Conservation (phyloP, 1,140 invertebrate genomes). For the Pseudomyrmex concolor region DNA sequence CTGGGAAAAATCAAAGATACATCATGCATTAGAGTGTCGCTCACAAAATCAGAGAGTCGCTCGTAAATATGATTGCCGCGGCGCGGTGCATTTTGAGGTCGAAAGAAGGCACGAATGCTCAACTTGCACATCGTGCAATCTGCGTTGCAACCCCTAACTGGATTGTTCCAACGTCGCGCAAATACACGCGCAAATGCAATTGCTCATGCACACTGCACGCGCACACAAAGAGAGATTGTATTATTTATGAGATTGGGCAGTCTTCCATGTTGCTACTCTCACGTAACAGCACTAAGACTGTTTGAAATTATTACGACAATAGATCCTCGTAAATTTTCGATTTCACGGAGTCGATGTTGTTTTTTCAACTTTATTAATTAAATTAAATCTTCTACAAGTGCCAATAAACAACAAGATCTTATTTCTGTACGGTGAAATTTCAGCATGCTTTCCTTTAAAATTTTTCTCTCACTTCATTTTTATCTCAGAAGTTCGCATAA, state of each 20-base stretch:
- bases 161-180: slow-evolving; percentile 44
- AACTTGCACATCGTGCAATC: slow-evolving; percentile 32
- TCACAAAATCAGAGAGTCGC: slow-evolving; percentile 43
- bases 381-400: no score
- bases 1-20: slow-evolving; percentile 57
- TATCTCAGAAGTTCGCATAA: no score
- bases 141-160: slow-evolving; percentile 28
- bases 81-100: slow-evolving; percentile 36
- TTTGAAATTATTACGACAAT: no score
- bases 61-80: slow-evolving; percentile 20
- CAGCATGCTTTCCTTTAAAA: background rate
- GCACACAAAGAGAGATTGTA: background rate
- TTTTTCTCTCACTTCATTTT: background rate
- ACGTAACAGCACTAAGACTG: background rate
- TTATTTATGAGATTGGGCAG: slow-evolving; percentile 39
- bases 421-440: background rate
- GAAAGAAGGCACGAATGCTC: slow-evolving; percentile 39
- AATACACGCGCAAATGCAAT: slow-evolving; percentile 52
- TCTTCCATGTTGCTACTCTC: slow-evolving; percentile 19
- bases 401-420: slow-evolving; percentile 4
- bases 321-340: no score
- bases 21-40: slow-evolving; percentile 37
- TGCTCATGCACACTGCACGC: slow-evolving; percentile 29
- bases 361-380: no score
- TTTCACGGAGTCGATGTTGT: no score